These are phyloP conservation scores for Ecliptopera silaceata DNA, from an alignment of 2,888 invertebrate species.

Conservation along the genomic window DNA sequence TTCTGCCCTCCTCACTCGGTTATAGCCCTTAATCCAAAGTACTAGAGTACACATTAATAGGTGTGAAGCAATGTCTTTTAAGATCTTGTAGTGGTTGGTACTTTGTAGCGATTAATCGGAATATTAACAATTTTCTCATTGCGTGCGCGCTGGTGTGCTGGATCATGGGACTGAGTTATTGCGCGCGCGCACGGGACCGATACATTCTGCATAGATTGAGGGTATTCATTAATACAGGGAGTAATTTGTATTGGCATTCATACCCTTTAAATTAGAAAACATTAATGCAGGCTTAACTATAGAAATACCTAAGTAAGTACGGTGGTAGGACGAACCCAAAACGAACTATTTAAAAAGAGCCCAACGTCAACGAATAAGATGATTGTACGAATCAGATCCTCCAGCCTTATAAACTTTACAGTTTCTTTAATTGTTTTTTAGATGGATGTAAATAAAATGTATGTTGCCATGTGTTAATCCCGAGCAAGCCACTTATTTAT, in stretches of 20 bases:
- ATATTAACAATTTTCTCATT: slow-evolving; percentile 30
- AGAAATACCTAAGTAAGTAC: too few relatives aligned
- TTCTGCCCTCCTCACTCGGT: not conserved
- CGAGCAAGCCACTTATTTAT: slow-evolving; percentile 16
- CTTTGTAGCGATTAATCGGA: slow-evolving; percentile 30
- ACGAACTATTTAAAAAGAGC: too few relatives aligned
- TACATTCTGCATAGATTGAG: slow-evolving; percentile 7
- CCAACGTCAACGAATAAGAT: too few relatives aligned
- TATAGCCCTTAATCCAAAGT: not conserved
- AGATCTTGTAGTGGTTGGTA: slow-evolving; percentile 13
- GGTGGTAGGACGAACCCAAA: too few relatives aligned
- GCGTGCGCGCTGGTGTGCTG: slow-evolving; percentile 22
- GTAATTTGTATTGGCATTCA: too few relatives aligned
- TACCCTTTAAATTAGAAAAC: too few relatives aligned
- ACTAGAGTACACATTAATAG: slow-evolving; percentile 2
- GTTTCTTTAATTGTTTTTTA: too few relatives aligned
- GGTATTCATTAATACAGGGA: not conserved
- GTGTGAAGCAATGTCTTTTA: not conserved
- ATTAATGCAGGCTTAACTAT: too few relatives aligned
- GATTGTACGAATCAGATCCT: too few relatives aligned
- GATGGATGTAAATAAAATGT: not conserved
- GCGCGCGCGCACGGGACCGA: slow-evolving; percentile 23
- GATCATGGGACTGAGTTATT: slow-evolving; percentile 27
- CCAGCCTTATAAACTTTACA: too few relatives aligned
- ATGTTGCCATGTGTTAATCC: slow-evolving; percentile 2